A percentile compares a stretch with the other conserved stretches of the same genome.
Conservation (phyloP, 2,888 invertebrate species). For the Catocala nupta region DNA sequence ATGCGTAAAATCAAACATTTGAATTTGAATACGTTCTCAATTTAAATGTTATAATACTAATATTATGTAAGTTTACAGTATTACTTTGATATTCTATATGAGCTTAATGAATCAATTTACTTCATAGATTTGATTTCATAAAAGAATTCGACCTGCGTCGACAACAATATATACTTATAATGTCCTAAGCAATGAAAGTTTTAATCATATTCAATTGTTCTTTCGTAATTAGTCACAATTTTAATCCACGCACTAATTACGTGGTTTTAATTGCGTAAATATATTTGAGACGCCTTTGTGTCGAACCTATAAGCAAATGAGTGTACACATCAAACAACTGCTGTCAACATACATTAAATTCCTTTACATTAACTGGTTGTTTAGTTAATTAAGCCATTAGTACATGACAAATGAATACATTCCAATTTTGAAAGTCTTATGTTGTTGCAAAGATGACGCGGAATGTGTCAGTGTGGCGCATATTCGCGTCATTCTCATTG, state of each 20-base stretch:
- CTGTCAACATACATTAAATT: constrained; percentile 4
- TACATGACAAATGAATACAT: constrained; percentile 4
- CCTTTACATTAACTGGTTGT: neutral
- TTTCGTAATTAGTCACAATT: no score
- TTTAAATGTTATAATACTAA: no score
- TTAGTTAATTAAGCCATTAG: constrained; percentile 7
- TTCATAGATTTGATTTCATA: no score
- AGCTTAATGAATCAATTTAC: no score
- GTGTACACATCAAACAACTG: constrained; percentile 11
- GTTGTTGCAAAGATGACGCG: neutral
- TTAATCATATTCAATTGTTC: no score
- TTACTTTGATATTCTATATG: no score
- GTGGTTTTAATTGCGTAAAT: neutral
- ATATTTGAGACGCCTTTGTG: neutral
- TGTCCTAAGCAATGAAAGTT: no score
- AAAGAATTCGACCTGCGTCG: no score
- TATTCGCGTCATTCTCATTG: neutral
- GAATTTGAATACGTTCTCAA: no score
- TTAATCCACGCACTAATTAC: neutral
- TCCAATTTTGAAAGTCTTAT: neutral
- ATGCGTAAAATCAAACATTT: no score
- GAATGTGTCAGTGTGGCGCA: constrained; percentile 1
- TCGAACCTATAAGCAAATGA: constrained; percentile 2
- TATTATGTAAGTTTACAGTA: no score
- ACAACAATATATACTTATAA: no score